These are phyloP conservation scores for Agriotes lineatus DNA, from an alignment of 2,888 invertebrate genomes.

Conservation along the genomic window DNA sequence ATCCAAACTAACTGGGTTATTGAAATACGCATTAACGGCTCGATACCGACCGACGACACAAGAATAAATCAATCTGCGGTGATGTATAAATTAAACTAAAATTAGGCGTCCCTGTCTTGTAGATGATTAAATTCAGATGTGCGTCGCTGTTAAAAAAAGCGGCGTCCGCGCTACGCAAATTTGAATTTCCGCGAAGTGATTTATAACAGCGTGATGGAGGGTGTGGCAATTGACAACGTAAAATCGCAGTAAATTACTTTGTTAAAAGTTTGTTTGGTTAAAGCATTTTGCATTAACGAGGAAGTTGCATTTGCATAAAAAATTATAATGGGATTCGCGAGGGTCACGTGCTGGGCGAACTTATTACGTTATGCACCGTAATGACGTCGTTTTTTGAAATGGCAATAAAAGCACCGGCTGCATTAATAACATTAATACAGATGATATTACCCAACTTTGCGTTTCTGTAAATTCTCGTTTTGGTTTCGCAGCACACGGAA, in stretches of 20 bases:
- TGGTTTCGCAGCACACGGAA: background rate
- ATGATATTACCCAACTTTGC: conserved; percentile 7
- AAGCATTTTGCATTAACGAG: conserved; percentile 27
- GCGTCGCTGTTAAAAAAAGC: background rate
- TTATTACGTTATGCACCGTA: conserved; percentile 28
- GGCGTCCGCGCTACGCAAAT: conserved; percentile 2
- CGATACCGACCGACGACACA: too few relatives aligned
- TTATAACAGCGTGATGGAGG: conserved; percentile 24
- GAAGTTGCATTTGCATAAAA: conserved; percentile 27
- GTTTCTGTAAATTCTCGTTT: background rate
- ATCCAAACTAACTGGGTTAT: too few relatives aligned
- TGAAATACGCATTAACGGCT: too few relatives aligned
- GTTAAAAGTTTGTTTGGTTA: conserved; percentile 29
- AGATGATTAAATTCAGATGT: conserved; percentile 3
- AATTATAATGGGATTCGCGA: conserved; percentile 15
- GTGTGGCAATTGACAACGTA: conserved; percentile 27
- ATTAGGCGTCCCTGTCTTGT: background rate
- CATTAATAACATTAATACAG: conserved; percentile 29
- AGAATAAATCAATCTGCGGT: background rate
- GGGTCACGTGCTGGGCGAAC: background rate
- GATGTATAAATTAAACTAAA: conserved; percentile 2
- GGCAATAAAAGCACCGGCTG: conserved; percentile 12
- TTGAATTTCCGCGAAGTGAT: conserved; percentile 23
- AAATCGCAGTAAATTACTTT: conserved; percentile 24
- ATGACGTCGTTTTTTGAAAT: conserved; percentile 21